Percentiles rank a stretch among this genome's conserved stretches.
phyloP scores from a whole-genome alignment of 2,113 vertebrate species.

The Phocoena sinus region DNA sequence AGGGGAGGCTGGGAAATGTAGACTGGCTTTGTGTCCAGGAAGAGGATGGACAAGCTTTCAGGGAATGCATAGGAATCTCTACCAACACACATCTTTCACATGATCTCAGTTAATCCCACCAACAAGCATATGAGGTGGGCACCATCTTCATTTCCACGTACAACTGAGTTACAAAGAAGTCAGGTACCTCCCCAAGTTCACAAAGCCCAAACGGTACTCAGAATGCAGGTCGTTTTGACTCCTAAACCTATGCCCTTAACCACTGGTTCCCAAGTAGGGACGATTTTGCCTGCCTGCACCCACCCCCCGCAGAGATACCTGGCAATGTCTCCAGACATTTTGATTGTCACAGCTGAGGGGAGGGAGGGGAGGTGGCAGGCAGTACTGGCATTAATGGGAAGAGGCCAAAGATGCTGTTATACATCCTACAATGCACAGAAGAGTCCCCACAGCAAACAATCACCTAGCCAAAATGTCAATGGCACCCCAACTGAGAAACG shows the following conservation, averaged over 20 bases:
- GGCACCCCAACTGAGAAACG: neutral
- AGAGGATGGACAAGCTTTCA: neutral
- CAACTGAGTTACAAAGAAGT: neutral
- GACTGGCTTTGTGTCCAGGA: neutral
- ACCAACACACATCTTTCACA: neutral
- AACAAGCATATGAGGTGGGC: neutral
- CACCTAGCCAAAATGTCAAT: neutral
- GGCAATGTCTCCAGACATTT: neutral
- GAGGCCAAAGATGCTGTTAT: neutral
- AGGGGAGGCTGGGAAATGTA: neutral
- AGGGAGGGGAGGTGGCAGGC: neutral
- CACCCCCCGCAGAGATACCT: neutral
- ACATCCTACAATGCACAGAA: neutral
- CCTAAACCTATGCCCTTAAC: no score
- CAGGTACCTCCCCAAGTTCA: neutral
- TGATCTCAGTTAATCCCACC: neutral
- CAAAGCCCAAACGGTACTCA: neutral
- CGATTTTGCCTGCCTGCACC: neutral
- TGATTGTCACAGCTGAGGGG: neutral
- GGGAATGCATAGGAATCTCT: neutral
- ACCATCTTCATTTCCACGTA: no score
- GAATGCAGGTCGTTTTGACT: neutral
- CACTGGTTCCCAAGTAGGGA: neutral
- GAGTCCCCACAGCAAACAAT: neutral
- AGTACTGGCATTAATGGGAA: neutral